A percentile compares a stretch with the other conserved stretches of the same genome.
Conservation (phyloP, 1,140 invertebrate genomes). For the Zaprionus nigranus region DNA sequence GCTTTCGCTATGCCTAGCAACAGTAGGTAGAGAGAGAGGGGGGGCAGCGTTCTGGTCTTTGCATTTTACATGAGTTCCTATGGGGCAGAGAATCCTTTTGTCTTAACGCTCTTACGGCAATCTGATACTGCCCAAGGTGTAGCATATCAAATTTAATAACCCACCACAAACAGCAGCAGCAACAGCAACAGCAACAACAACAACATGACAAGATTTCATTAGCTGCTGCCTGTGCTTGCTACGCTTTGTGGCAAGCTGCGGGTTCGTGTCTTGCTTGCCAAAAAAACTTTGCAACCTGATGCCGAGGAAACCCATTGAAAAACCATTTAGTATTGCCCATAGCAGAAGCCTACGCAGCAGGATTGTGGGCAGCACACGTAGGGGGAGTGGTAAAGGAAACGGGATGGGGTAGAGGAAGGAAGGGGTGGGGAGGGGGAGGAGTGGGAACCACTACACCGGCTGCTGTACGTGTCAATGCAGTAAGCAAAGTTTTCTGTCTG, state of each 20-base stretch:
- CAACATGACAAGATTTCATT: conserved; percentile 55
- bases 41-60: conserved; percentile 51
- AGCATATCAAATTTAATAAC: conserved; percentile 83
- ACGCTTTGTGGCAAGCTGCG: conserved; percentile 54
- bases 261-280: conserved; percentile 41
- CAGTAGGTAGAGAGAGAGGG: not conserved
- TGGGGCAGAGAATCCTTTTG: conserved; percentile 34
- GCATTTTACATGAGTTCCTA: conserved; percentile 77
- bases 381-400: not conserved
- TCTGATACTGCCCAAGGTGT: conserved; percentile 77
- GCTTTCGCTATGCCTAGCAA: conserved; percentile 66
- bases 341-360: conserved; percentile 35
- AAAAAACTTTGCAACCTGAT: conserved; percentile 19
- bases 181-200: conserved; percentile 35
- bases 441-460: conserved; percentile 6
- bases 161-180: conserved; percentile 52
- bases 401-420: too few species aligned
- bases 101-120: conserved; percentile 53
- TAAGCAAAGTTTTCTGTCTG: conserved; percentile 51
- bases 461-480: conserved; percentile 71
- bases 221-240: conserved; percentile 39
- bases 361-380: conserved; percentile 5
- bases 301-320: conserved; percentile 64
- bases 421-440: not conserved
- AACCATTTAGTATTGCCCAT: conserved; percentile 68